Evolutionary conservation across 2,797 vertebrate species (phyloP).

Genomic region (Eleutherodactylus coqui): DNA sequence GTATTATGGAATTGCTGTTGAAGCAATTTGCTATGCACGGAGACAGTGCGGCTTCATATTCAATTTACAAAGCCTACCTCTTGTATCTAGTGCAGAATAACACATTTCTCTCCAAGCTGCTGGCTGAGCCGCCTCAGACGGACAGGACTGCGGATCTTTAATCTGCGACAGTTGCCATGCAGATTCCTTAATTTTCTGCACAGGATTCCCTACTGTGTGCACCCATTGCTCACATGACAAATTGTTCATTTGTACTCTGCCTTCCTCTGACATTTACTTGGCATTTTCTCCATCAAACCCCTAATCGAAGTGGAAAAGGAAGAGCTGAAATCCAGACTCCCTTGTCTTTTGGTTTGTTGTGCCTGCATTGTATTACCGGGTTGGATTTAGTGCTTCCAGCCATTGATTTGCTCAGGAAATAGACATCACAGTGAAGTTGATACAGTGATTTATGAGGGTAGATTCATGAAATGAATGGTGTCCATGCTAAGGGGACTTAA

Average conservation of each 20-base stretch:
- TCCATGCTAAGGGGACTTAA: background rate
- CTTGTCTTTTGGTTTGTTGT: conserved; percentile 7
- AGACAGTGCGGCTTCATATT: background rate
- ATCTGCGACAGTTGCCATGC: conserved; percentile 18
- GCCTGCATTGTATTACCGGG: conserved; percentile 6
- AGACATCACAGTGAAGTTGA: background rate
- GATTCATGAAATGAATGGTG: background rate
- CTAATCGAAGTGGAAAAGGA: conserved; percentile 55
- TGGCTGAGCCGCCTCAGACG: background rate
- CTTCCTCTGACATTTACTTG: conserved; percentile 59
- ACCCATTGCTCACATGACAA: conserved; percentile 37
- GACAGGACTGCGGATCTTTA: background rate
- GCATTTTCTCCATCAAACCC: conserved; percentile 56
- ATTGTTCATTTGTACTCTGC: conserved; percentile 42
- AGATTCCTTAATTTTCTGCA: conserved; percentile 17
- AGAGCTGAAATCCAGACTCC: conserved; percentile 31
- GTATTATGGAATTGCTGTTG: background rate
- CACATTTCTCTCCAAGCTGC: background rate
- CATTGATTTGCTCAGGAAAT: background rate
- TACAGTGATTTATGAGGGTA: background rate
- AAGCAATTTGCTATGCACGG: background rate
- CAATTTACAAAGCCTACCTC: background rate
- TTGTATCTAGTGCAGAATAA: background rate
- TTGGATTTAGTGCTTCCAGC: background rate
- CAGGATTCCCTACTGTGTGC: conserved; percentile 24